Evolutionary conservation across 2,888 invertebrate species (phyloP).

Genomic region (Hirtodrosophila duncani): DNA sequence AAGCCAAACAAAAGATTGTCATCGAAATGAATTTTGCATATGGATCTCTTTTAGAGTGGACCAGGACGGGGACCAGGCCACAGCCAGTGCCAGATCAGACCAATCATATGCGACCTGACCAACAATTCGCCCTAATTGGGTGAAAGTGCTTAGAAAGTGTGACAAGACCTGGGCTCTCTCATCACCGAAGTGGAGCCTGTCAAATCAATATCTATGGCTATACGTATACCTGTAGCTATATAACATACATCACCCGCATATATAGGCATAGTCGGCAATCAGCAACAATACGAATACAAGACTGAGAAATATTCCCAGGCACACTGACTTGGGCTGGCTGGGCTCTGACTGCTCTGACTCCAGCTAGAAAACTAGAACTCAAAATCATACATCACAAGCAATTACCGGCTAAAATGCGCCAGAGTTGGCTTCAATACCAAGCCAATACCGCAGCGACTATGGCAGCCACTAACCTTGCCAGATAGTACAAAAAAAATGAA

Average conservation of each 20-base stretch:
- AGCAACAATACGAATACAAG: slow-evolving; percentile 51
- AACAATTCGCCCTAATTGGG: slow-evolving; percentile 48
- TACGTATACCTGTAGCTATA: slow-evolving; percentile 56
- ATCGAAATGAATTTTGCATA: slow-evolving; percentile 36
- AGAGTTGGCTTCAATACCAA: slow-evolving; percentile 51
- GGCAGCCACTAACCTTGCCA: slow-evolving; percentile 63
- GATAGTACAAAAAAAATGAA: slow-evolving; percentile 27
- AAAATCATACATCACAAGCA: slow-evolving; percentile 73
- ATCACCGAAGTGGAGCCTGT: slow-evolving; percentile 38
- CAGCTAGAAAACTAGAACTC: slow-evolving; percentile 70
- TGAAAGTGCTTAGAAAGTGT: slow-evolving; percentile 71
- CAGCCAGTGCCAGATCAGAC: too few species aligned
- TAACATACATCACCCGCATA: slow-evolving; percentile 70
- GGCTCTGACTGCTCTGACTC: too few species aligned
- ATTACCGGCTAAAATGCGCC: slow-evolving; percentile 70
- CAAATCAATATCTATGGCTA: slow-evolving; percentile 67
- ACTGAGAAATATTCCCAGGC: slow-evolving; percentile 63
- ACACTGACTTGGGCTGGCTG: too few species aligned
- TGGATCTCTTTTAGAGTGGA: slow-evolving; percentile 5
- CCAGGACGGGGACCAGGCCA: background rate
- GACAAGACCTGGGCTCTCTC: slow-evolving; percentile 44
- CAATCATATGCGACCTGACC: too few species aligned
- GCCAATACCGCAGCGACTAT: slow-evolving; percentile 25
- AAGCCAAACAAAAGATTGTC: slow-evolving; percentile 71
- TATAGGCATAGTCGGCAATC: slow-evolving; percentile 68